phyloP scores from a whole-genome alignment of 2,113 vertebrate genomes.

The Phalacrocorax carbo region DNA sequence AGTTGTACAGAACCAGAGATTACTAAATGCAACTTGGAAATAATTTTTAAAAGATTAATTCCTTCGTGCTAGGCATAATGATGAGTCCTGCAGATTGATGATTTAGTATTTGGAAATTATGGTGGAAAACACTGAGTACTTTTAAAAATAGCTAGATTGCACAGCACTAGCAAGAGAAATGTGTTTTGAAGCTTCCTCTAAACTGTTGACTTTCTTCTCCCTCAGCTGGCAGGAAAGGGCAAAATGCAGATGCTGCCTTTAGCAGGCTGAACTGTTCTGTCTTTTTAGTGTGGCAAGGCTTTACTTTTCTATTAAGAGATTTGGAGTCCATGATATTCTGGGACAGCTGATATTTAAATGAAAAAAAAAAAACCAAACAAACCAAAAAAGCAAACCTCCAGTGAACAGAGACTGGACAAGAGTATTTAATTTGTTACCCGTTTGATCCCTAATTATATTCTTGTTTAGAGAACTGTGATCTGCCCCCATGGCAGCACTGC shows the following conservation, averaged over 20 bases:
- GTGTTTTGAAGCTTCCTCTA: background rate
- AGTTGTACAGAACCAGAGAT: background rate
- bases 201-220: background rate
- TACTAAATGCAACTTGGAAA: background rate
- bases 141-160: background rate
- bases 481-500: background rate
- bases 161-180: background rate
- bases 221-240: background rate
- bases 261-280: background rate
- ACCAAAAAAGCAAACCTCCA: no score
- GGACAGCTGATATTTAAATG: background rate
- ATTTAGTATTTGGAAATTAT: background rate
- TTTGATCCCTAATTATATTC: background rate
- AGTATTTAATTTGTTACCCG: background rate
- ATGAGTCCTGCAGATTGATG: background rate
- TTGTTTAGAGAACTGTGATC: background rate
- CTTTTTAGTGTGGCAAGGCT: background rate
- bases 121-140: background rate
- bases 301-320: background rate
- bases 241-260: background rate
- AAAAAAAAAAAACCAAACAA: background rate
- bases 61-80: background rate
- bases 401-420: background rate
- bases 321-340: background rate
- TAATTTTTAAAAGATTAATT: background rate